Evolutionary conservation across 2,888 invertebrate genomes (phyloP).

Genomic region (Andrena haemorrhoa): DNA sequence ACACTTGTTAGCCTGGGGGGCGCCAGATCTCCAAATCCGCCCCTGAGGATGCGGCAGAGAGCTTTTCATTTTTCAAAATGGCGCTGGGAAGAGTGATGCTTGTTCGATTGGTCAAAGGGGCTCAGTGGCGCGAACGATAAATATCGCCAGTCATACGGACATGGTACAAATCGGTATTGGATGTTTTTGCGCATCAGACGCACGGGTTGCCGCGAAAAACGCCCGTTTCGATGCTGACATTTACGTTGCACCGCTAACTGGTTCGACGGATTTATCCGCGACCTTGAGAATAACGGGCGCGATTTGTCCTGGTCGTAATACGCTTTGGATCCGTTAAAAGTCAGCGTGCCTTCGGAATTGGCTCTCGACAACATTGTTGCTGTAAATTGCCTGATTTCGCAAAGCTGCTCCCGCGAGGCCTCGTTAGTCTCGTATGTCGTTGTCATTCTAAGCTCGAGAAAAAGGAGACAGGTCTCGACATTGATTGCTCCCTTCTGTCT

Average conservation of each 20-base stretch:
- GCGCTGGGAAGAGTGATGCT: too few relatives aligned
- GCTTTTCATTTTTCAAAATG: not conserved
- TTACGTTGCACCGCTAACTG: conserved; percentile 38
- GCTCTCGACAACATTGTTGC: conserved; percentile 64
- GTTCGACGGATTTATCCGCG: conserved; percentile 57
- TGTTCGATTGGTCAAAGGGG: not conserved
- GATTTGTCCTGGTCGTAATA: conserved; percentile 53
- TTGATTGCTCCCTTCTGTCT: conserved; percentile 11
- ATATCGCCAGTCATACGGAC: not conserved
- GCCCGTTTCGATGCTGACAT: conserved; percentile 34
- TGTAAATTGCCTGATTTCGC: conserved; percentile 58
- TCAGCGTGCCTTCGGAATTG: conserved; percentile 50
- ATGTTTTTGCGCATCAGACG: conserved; percentile 40
- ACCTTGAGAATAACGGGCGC: conserved; percentile 51
- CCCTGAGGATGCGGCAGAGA: too few relatives aligned
- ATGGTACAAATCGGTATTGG: conserved; percentile 35
- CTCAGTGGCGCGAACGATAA: not conserved
- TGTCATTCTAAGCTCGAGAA: not conserved
- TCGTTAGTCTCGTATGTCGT: not conserved
- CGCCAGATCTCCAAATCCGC: not conserved
- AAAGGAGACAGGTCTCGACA: not conserved
- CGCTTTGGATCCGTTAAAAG: conserved; percentile 49
- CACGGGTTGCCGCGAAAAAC: conserved; percentile 31
- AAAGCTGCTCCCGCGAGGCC: conserved; percentile 35
- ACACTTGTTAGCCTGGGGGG: too few relatives aligned